phyloP scores from a whole-genome alignment of 2,888 invertebrate species.

The Euclidia mi region DNA sequence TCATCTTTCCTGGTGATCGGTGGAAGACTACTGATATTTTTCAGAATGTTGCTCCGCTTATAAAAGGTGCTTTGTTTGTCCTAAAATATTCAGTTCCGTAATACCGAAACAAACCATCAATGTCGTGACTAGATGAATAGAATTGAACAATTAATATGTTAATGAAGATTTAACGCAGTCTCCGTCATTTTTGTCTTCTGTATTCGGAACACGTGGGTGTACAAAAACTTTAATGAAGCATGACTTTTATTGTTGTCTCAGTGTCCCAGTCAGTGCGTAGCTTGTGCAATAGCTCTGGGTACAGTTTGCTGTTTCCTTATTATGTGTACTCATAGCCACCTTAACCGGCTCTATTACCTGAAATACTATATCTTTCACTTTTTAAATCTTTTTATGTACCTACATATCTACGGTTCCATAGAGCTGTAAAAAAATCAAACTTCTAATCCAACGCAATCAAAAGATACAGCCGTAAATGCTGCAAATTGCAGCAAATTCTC shows the following conservation, averaged over 20 bases:
- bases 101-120: constrained; percentile 89
- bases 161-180: constrained; percentile 82
- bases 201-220: constrained; percentile 79
- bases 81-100: constrained; percentile 85
- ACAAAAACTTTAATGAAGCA: constrained; percentile 76
- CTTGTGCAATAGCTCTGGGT: constrained; percentile 71
- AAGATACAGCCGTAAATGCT: no score
- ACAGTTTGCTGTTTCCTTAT: constrained; percentile 62
- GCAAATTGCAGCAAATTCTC: no score
- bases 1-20: constrained; percentile 83
- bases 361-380: constrained; percentile 45
- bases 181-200: constrained; percentile 67
- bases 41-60: constrained; percentile 77
- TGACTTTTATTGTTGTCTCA: constrained; percentile 75
- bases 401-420: no score
- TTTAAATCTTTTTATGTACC: constrained; percentile 31
- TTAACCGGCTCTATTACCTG: constrained; percentile 41
- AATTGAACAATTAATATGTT: constrained; percentile 85
- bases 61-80: constrained; percentile 82
- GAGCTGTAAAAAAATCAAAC: no score
- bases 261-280: constrained; percentile 65
- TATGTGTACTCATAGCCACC: constrained; percentile 50
- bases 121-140: constrained; percentile 85
- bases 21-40: constrained; percentile 84
- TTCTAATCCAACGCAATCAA: no score